Evolutionary conservation across 92 coral and sea anemone genomes (phyloP).

Genomic region (Porites lobata): DNA sequence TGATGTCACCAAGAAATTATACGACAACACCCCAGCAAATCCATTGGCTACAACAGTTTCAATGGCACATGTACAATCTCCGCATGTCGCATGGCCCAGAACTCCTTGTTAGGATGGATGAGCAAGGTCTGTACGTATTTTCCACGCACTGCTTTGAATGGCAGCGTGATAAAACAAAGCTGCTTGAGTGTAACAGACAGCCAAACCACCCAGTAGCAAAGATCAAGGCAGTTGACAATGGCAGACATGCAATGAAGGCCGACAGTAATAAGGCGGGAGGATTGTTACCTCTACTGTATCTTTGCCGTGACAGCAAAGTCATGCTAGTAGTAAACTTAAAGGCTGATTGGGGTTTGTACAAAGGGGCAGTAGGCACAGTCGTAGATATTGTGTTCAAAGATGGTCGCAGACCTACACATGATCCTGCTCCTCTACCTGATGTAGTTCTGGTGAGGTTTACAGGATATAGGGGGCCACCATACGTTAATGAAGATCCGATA

Average conservation of each 20-base stretch:
- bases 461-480: too few relatives aligned
- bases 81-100: neutral
- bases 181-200: slow-evolving; percentile 23
- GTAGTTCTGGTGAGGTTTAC: too few relatives aligned
- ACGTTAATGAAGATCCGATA: too few relatives aligned
- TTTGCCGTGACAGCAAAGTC: slow-evolving; percentile 52
- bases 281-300: slow-evolving; percentile 39
- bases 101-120: slow-evolving; percentile 52
- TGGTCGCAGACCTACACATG: slow-evolving; percentile 43
- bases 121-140: slow-evolving; percentile 58
- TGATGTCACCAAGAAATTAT: too few relatives aligned
- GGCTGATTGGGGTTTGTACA: slow-evolving; percentile 41
- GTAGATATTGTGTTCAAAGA: slow-evolving; percentile 31
- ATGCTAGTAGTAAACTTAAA: slow-evolving; percentile 46
- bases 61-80: slow-evolving; percentile 10
- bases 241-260: slow-evolving; percentile 42
- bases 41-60: slow-evolving; percentile 11
- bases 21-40: slow-evolving; percentile 6
- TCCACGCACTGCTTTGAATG: slow-evolving; percentile 55
- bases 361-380: slow-evolving; percentile 59
- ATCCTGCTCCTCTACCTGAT: too few relatives aligned
- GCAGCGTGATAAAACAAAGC: slow-evolving; percentile 45
- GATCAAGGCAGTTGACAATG: slow-evolving; percentile 46
- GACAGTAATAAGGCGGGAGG: slow-evolving; percentile 63
- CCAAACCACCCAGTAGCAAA: slow-evolving; percentile 49